Percentiles rank a stretch among this genome's conserved stretches.
phyloP scores from a whole-genome alignment of 2,113 vertebrate genomes.

The Lota lota region DNA sequence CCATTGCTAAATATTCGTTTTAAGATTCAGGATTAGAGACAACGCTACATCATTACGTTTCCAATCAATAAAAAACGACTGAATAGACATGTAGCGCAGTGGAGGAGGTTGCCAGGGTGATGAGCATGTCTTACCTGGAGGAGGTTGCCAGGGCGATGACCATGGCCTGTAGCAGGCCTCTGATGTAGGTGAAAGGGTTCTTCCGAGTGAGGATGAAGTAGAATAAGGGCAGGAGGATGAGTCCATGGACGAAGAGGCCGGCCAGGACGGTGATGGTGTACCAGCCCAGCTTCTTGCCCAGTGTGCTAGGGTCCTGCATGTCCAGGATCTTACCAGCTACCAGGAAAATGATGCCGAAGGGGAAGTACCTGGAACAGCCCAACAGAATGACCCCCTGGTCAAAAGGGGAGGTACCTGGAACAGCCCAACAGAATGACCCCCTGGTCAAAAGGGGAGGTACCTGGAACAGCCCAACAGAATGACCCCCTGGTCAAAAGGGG shows the following conservation, averaged over 20 bases:
- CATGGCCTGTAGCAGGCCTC: conserved; percentile 84
- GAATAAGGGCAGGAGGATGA: conserved; percentile 79
- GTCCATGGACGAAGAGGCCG: conserved; percentile 77
- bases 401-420: too few species aligned
- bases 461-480: too few species aligned
- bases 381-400: too few species aligned
- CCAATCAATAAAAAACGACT: too few species aligned
- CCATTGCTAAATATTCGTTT: too few species aligned
- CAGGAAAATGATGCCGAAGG: conserved; percentile 86
- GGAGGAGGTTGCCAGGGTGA: neutral
- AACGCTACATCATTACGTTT: too few species aligned
- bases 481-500: too few species aligned
- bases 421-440: too few species aligned
- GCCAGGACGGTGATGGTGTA: conserved; percentile 82
- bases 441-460: too few species aligned
- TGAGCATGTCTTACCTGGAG: conserved; percentile 75
- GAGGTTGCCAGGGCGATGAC: conserved; percentile 87
- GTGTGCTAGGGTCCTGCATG: conserved; percentile 79
- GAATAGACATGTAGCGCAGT: too few species aligned
- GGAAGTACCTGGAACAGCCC: conserved; percentile 79
- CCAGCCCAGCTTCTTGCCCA: conserved; percentile 82
- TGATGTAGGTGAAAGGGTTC: conserved; percentile 82
- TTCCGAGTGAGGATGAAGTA: conserved; percentile 79
- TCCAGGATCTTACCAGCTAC: conserved; percentile 88
- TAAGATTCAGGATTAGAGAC: too few species aligned